Percentiles rank a stretch among this genome's conserved stretches.
These are phyloP conservation scores for Himalopsyche japonica DNA, from an alignment of 2,888 invertebrate species.

Conservation along the genomic window DNA sequence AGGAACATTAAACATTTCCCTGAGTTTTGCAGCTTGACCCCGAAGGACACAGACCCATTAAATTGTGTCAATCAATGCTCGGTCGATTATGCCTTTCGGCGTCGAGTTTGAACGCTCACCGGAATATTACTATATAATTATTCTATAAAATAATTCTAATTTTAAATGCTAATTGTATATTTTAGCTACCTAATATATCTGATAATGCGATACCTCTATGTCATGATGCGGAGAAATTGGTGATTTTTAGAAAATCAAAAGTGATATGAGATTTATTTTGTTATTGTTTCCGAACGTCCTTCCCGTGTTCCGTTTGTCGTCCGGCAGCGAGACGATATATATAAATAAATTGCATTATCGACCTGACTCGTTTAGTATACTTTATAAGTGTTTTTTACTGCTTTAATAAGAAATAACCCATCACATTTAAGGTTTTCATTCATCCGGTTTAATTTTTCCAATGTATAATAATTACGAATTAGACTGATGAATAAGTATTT, in stretches of 20 bases:
- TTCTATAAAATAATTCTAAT: background rate
- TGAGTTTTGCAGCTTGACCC: background rate
- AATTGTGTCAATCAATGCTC: no score
- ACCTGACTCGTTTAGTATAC: background rate
- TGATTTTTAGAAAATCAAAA: slow-evolving; percentile 16
- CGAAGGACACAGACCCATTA: background rate
- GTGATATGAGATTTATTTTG: slow-evolving; percentile 1
- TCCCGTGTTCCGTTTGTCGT: background rate
- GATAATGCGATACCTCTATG: background rate
- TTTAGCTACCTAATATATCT: background rate
- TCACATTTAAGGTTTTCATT: background rate
- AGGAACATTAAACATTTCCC: background rate
- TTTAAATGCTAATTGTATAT: background rate
- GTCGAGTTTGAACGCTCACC: background rate
- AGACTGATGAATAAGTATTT: slow-evolving; percentile 4
- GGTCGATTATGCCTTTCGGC: background rate
- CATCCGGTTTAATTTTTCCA: background rate
- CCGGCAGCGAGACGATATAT: background rate
- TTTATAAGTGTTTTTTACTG: background rate
- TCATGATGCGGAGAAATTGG: background rate
- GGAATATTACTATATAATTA: background rate
- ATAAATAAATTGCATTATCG: background rate
- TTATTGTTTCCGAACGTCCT: background rate
- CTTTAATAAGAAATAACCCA: background rate
- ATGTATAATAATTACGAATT: background rate